Conservation (phyloP, 2,888 invertebrate species). For the Corythucha ciliata region DNA sequence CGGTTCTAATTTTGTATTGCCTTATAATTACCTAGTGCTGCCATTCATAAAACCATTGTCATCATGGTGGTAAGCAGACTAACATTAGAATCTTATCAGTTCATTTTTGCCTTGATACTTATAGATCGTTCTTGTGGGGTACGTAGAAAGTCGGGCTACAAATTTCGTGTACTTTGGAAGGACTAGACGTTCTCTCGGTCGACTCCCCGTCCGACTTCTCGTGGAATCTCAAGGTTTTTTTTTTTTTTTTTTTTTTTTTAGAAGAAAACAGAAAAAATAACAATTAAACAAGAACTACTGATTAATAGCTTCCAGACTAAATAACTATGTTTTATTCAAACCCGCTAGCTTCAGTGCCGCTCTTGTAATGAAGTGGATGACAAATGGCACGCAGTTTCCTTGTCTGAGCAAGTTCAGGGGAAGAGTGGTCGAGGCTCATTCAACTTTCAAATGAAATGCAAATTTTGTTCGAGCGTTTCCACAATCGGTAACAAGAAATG, state of each 20-base stretch:
- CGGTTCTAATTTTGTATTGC: too few species aligned
- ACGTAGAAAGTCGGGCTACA: constrained; percentile 23
- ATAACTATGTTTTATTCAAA: neutral
- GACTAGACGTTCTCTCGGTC: constrained; percentile 18
- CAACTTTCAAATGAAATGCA: constrained; percentile 31
- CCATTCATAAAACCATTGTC: neutral
- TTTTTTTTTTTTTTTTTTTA: neutral
- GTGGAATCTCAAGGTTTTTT: constrained; percentile 27
- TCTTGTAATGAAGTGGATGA: constrained; percentile 28
- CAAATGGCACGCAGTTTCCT: constrained; percentile 27
- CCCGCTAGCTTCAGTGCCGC: constrained; percentile 22
- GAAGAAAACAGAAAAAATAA: too few species aligned
- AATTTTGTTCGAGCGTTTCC: constrained; percentile 29
- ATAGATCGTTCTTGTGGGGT: too few species aligned
- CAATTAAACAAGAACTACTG: too few species aligned
- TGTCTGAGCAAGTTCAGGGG: constrained; percentile 24
- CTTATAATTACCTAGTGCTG: too few species aligned
- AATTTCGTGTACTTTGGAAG: constrained; percentile 23
- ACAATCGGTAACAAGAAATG: constrained; percentile 23
- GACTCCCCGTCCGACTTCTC: constrained; percentile 22
- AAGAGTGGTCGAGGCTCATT: constrained; percentile 24
- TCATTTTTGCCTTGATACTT: too few species aligned
- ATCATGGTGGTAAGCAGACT: constrained; percentile 23
- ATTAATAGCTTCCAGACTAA: neutral
- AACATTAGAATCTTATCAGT: too few species aligned